A percentile compares a stretch with the other conserved stretches of the same genome.
phyloP scores from a whole-genome alignment of 2,113 vertebrate genomes.

The Trematomus loennbergii region DNA sequence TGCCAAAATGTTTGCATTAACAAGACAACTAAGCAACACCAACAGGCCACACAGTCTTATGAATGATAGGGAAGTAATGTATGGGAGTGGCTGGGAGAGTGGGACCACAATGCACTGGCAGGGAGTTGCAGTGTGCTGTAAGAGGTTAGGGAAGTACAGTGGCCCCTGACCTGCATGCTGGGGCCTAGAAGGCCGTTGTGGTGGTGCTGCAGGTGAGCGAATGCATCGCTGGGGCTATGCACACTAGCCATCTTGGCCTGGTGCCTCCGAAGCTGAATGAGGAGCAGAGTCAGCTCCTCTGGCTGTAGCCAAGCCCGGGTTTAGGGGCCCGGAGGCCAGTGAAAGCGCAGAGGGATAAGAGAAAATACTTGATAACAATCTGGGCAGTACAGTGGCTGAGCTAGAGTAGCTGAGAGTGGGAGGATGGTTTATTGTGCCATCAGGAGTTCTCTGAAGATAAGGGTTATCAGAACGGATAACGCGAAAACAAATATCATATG shows the following conservation, averaged over 20 bases:
- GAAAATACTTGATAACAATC: constrained; percentile 75
- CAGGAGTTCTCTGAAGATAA: constrained; percentile 4
- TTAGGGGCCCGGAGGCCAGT: constrained; percentile 81
- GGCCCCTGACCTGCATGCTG: constrained; percentile 93
- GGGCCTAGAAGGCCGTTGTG: constrained; percentile 90
- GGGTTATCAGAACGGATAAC: constrained; percentile 5
- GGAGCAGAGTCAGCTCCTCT: constrained; percentile 97
- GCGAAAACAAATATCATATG: not conserved
- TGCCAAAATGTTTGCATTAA: constrained; percentile 55
- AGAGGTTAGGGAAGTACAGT: constrained; percentile 57
- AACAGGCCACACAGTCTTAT: constrained; percentile 49
- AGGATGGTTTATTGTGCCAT: constrained; percentile 1
- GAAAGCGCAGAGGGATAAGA: constrained; percentile 78
- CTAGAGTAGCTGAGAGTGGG: constrained; percentile 24
- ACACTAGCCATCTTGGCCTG: constrained; percentile 96
- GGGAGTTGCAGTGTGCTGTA: constrained; percentile 52
- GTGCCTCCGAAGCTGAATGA: constrained; percentile 96
- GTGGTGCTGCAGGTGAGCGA: constrained; percentile 92
- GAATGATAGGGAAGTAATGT: constrained; percentile 60
- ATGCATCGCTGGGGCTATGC: constrained; percentile 90
- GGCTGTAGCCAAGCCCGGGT: constrained; percentile 89
- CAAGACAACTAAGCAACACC: constrained; percentile 59
- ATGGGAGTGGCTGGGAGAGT: constrained; percentile 42
- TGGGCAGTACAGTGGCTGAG: constrained; percentile 48
- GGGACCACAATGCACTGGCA: constrained; percentile 64